Evolutionary conservation across 2,113 vertebrate species (phyloP).

Genomic region (Anoura caudifer): DNA sequence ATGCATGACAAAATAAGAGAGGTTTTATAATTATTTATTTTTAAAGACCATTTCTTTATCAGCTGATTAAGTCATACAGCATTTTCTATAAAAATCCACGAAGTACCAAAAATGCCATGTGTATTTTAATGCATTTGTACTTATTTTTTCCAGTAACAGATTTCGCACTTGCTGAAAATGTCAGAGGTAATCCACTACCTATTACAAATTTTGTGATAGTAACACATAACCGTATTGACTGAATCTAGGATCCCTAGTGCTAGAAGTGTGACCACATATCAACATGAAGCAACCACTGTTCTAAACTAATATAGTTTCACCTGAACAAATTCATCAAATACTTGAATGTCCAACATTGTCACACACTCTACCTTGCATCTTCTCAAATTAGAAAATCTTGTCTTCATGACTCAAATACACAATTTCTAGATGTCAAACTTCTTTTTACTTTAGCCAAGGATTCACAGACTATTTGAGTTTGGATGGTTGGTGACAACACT

Average conservation of each 20-base stretch:
- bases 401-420: background rate
- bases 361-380: background rate
- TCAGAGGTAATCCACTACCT: background rate
- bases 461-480: constrained; percentile 11
- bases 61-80: constrained; percentile 48
- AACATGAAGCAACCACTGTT: background rate
- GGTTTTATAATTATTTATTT: background rate
- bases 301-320: background rate
- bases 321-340: background rate
- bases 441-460: background rate
- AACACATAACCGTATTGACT: background rate
- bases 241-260: background rate
- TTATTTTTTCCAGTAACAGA: constrained; percentile 53
- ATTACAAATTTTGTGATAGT: constrained; percentile 22
- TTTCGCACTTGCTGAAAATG: constrained; percentile 40
- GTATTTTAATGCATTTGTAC: background rate
- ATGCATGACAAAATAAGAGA: background rate
- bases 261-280: background rate
- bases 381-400: background rate
- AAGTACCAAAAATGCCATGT: background rate
- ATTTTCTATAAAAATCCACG: constrained; percentile 48
- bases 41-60: background rate
- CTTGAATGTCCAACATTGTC: background rate
- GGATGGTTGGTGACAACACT: background rate
- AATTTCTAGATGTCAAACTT: background rate